Evolutionary conservation across 2,113 vertebrate genomes (phyloP).

Genomic region (Ceyx melanurus): DNA sequence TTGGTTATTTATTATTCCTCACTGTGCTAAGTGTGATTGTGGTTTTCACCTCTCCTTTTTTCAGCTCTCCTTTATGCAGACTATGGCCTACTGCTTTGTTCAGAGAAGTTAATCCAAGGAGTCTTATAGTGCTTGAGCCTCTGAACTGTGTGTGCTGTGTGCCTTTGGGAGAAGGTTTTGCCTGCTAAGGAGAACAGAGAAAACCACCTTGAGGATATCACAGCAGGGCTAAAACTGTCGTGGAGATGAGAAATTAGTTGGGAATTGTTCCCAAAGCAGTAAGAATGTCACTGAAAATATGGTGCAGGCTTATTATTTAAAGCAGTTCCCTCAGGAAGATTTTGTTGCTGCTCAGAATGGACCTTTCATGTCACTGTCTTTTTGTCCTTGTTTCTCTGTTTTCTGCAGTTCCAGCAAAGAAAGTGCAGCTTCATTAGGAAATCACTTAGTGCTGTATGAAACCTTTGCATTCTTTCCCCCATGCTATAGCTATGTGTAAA

Average conservation of each 20-base stretch:
- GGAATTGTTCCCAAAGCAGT: background rate
- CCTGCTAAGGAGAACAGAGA: background rate
- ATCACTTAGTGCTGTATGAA: background rate
- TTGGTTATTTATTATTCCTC: background rate
- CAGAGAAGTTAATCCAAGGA: background rate
- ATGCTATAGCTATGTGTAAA: background rate
- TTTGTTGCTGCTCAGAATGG: background rate
- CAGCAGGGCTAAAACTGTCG: background rate
- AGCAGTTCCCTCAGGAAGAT: background rate
- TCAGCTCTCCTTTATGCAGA: background rate
- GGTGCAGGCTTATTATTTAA: background rate
- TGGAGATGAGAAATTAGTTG: background rate
- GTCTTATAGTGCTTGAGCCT: background rate
- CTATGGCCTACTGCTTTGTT: background rate
- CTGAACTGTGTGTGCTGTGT: background rate
- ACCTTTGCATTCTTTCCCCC: background rate
- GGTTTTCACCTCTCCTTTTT: background rate
- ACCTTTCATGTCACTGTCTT: background rate
- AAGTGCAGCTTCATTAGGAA: background rate
- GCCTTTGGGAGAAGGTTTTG: background rate
- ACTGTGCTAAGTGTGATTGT: background rate
- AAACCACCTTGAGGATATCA: background rate
- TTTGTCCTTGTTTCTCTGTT: background rate
- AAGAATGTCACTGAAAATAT: background rate
- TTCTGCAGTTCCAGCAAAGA: background rate